Evolutionary conservation across 2,113 vertebrate species (phyloP).

Genomic region (Heterotilapia buettikoferi): DNA sequence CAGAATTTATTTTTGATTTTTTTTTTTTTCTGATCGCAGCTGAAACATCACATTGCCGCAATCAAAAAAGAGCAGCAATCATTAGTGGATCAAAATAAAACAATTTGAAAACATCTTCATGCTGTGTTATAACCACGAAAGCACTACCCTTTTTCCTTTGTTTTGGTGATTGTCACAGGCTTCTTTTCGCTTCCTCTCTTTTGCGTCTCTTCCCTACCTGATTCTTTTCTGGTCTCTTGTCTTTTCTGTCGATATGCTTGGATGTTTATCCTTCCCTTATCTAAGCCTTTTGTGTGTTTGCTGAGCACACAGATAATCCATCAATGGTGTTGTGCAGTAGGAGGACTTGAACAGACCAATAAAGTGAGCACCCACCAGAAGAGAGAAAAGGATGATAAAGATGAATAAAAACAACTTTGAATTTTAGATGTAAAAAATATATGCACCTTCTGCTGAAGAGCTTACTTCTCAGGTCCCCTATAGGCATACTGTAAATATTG

Average conservation of each 20-base stretch:
- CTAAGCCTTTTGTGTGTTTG: slow-evolving; percentile 31
- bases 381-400: background rate
- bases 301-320: slow-evolving; percentile 44
- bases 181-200: background rate
- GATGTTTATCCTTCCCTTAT: slow-evolving; percentile 29
- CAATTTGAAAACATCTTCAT: background rate
- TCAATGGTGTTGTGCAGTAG: slow-evolving; percentile 2
- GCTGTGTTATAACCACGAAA: background rate
- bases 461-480: background rate
- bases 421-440: background rate
- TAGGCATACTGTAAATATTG: background rate
- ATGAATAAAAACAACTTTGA: background rate
- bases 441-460: background rate
- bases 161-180: background rate
- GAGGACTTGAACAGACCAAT: background rate
- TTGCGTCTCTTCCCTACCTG: background rate
- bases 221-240: background rate
- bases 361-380: background rate
- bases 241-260: slow-evolving; percentile 5
- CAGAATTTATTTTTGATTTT: slow-evolving; percentile 1
- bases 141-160: background rate
- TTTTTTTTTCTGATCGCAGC: background rate
- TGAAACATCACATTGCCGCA: background rate
- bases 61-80: background rate
- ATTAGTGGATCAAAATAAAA: slow-evolving; percentile 1